Evolutionary conservation across 2,797 vertebrate genomes (phyloP).

Genomic region (Cossypha niveicapilla): DNA sequence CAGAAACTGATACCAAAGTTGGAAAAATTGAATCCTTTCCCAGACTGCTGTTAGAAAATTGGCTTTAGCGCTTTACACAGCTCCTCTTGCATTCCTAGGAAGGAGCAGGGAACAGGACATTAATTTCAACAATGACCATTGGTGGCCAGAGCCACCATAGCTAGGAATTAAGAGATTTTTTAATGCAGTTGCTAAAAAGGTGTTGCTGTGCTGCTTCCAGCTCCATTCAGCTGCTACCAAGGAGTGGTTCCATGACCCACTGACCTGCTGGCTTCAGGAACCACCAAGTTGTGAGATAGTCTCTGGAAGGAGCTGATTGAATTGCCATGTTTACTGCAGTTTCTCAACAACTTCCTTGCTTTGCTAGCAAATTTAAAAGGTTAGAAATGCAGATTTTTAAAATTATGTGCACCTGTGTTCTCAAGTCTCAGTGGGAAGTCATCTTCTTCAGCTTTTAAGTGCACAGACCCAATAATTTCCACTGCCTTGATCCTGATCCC

Average conservation of each 20-base stretch:
- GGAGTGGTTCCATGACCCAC: not conserved
- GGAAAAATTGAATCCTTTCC: not conserved
- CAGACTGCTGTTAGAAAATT: not conserved
- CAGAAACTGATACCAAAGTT: not conserved
- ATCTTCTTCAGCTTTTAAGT: conserved; percentile 45
- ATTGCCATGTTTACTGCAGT: conserved; percentile 8
- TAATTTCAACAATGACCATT: not conserved
- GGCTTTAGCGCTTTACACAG: not conserved
- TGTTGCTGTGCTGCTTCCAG: not conserved
- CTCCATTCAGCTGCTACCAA: not conserved
- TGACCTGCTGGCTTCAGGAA: not conserved
- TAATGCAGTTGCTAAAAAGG: not conserved
- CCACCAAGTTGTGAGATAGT: not conserved
- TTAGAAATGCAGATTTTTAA: conserved; percentile 52
- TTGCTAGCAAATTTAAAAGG: conserved; percentile 57
- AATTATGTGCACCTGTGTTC: conserved; percentile 40
- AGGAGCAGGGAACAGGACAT: not conserved
- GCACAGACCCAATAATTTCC: conserved; percentile 25
- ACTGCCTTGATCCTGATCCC: not conserved
- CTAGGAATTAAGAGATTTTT: not conserved
- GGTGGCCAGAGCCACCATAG: not conserved
- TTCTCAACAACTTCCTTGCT: conserved; percentile 38
- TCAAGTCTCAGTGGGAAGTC: conserved; percentile 54
- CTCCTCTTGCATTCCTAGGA: not conserved
- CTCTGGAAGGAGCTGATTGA: conserved; percentile 42